Percentiles rank a stretch among this genome's conserved stretches.
Conservation (phyloP, 2,113 vertebrate species). For the Paramormyrops kingsleyae region DNA sequence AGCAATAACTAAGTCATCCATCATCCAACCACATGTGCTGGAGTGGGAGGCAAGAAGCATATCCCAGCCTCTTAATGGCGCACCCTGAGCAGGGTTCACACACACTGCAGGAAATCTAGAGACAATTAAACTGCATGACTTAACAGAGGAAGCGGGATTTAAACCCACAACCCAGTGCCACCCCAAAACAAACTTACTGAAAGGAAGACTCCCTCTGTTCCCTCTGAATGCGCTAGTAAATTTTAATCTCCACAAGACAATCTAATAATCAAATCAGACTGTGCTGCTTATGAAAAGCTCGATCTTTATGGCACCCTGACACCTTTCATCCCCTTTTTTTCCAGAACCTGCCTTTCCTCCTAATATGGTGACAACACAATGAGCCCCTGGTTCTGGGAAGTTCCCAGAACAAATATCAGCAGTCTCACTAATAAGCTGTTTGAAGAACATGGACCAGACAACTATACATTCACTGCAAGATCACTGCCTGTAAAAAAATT, state of each 20-base stretch:
- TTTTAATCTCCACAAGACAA: background rate
- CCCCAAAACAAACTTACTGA: background rate
- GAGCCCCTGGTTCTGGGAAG: background rate
- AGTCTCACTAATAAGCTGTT: slow-evolving; percentile 20
- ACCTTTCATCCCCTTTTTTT: background rate
- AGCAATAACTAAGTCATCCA: background rate
- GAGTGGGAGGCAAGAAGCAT: background rate
- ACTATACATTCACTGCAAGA: background rate
- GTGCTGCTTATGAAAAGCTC: background rate
- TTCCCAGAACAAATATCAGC: background rate
- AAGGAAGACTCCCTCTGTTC: background rate
- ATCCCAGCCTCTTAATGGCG: background rate
- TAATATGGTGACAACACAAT: background rate
- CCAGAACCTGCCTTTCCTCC: background rate
- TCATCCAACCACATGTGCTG: background rate
- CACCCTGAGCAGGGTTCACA: background rate
- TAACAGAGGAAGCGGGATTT: background rate
- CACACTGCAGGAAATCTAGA: background rate
- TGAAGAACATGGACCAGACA: slow-evolving; percentile 14
- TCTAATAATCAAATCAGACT: background rate
- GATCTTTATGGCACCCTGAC: background rate
- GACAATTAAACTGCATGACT: background rate
- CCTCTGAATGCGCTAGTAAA: background rate
- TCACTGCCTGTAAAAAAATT: background rate
- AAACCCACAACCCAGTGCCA: background rate